These are phyloP conservation scores for Vireo altiloquus DNA, from an alignment of 2,113 vertebrate genomes.

Conservation along the genomic window DNA sequence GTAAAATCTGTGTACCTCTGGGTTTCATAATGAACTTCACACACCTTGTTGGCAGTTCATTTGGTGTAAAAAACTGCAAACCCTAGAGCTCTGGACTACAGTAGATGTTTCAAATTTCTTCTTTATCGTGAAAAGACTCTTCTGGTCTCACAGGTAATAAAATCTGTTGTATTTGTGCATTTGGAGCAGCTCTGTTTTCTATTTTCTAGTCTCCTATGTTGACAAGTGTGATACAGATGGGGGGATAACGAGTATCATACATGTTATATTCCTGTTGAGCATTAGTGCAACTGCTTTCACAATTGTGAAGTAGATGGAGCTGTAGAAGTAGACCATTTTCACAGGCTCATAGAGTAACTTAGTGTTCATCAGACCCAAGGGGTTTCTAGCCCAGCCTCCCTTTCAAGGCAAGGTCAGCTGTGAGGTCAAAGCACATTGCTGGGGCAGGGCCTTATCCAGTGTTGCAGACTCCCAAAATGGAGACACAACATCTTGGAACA, in stretches of 20 bases:
- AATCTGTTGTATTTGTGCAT: not conserved
- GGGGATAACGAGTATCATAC: rapidly evolving
- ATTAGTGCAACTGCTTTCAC: not conserved
- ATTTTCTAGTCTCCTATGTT: not conserved
- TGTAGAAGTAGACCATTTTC: not conserved
- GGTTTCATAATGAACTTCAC: not conserved
- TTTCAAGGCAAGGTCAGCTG: not conserved
- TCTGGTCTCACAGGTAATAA: not conserved
- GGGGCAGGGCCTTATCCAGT: not conserved
- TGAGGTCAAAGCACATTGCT: not conserved
- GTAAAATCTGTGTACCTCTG: not conserved
- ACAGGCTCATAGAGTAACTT: not conserved
- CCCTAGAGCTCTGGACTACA: not conserved
- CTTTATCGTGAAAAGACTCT: not conserved
- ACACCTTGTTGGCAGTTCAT: not conserved
- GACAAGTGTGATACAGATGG: not conserved
- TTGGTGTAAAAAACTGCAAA: not conserved
- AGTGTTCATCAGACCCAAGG: not conserved
- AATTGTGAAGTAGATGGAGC: not conserved
- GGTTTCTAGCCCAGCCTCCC: not conserved
- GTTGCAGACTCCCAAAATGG: not conserved
- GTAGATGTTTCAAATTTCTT: not conserved
- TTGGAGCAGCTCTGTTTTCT: not conserved
- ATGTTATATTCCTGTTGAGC: not conserved
- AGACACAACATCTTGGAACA: not conserved